phyloP scores from a whole-genome alignment of 1,140 invertebrate species.

The Drosophila nasuta region DNA sequence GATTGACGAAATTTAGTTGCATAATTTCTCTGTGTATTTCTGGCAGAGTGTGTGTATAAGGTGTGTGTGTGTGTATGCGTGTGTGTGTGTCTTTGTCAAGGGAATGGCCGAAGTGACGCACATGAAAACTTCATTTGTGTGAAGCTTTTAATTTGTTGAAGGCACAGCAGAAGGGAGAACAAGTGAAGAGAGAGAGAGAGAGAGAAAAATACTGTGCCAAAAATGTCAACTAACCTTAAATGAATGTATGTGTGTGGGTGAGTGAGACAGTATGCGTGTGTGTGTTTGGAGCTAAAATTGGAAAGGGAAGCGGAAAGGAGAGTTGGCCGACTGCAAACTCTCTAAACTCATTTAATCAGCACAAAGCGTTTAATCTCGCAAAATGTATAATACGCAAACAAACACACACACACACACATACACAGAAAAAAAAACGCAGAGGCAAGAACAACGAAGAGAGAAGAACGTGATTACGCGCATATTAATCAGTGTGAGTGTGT shows the following conservation, averaged over 20 bases:
- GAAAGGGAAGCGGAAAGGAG: conserved; percentile 14
- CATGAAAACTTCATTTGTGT: conserved; percentile 59
- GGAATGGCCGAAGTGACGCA: conserved; percentile 13
- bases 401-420: conserved; percentile 10
- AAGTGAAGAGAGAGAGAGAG: conserved; percentile 10
- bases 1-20: conserved; percentile 34
- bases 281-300: not conserved
- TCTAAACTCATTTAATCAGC: conserved; percentile 74
- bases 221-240: conserved; percentile 57
- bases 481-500: conserved; percentile 49
- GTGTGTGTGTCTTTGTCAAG: not conserved
- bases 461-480: conserved; percentile 43
- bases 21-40: conserved; percentile 16
- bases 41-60: not conserved
- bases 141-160: conserved; percentile 62
- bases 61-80: not conserved
- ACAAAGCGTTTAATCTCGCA: conserved; percentile 71
- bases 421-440: conserved; percentile 7
- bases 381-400: conserved; percentile 56
- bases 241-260: not conserved
- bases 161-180: not conserved
- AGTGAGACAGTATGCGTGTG: not conserved
- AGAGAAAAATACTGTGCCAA: conserved; percentile 14
- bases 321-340: conserved; percentile 48
- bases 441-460: conserved; percentile 9